phyloP scores from a whole-genome alignment of 2,888 invertebrate species.

The Campaea margaritaria region DNA sequence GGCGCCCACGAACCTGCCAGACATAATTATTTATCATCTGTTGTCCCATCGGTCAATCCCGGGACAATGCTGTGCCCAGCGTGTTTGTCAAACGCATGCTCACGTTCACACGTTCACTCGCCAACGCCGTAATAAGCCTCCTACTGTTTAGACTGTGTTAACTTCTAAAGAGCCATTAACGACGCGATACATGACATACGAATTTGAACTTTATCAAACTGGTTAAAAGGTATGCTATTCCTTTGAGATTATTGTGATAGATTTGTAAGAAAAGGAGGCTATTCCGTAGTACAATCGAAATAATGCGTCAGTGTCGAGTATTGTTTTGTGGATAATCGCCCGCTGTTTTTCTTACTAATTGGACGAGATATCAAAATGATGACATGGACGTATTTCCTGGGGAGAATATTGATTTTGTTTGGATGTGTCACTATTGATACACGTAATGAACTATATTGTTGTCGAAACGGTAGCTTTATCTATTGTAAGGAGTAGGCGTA shows the following conservation, averaged over 20 bases:
- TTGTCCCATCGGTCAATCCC: conserved; percentile 58
- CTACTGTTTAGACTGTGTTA: conserved; percentile 47
- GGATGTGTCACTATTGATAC: conserved; percentile 13
- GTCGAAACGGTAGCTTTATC: background rate
- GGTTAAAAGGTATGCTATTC: background rate
- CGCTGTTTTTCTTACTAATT: conserved; percentile 81
- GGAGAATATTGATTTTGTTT: conserved; percentile 40
- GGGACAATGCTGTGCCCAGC: conserved; percentile 45
- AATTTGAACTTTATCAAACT: conserved; percentile 17
- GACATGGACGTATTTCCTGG: conserved; percentile 41
- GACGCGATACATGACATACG: background rate
- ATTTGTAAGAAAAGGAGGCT: conserved; percentile 40
- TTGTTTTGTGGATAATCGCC: conserved; percentile 66
- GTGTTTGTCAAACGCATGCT: conserved; percentile 59
- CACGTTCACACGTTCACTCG: conserved; percentile 54
- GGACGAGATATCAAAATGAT: conserved; percentile 74
- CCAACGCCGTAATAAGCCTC: conserved; percentile 60
- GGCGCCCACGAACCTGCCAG: conserved; percentile 26
- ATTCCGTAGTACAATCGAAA: conserved; percentile 57
- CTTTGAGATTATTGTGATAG: conserved; percentile 10
- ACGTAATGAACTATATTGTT: background rate
- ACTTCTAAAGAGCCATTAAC: conserved; percentile 17
- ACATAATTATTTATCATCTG: conserved; percentile 51
- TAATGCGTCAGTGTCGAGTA: conserved; percentile 71
- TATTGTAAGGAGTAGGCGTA: background rate